phyloP scores from a whole-genome alignment of 2,113 vertebrate species.

The Rhegmatorhina hoffmannsi region DNA sequence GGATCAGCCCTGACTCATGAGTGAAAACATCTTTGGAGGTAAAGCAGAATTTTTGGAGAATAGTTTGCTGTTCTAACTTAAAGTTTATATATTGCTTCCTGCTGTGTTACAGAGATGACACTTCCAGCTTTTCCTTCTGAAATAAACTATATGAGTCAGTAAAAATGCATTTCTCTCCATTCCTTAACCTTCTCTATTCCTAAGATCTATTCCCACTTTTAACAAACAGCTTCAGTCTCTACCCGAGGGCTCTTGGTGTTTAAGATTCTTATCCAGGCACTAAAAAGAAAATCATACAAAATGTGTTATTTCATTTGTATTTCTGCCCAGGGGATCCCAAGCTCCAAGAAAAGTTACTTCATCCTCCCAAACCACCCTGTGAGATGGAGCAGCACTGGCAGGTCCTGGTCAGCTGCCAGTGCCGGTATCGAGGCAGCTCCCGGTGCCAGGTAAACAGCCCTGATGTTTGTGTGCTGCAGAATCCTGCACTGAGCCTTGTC shows the following conservation, averaged over 20 bases:
- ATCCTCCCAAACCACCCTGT: not conserved
- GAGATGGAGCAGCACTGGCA: not conserved
- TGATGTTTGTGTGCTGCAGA: accelerated
- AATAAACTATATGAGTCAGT: not conserved
- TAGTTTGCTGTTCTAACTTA: conserved; percentile 12
- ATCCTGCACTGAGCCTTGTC: accelerated
- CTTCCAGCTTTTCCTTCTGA: conserved; percentile 18
- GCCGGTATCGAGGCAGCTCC: not conserved
- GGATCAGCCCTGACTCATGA: conserved; percentile 61
- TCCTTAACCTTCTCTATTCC: not conserved
- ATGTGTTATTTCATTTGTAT: not conserved
- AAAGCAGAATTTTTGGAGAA: conserved; percentile 37
- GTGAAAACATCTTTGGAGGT: conserved; percentile 57
- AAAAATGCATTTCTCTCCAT: not conserved
- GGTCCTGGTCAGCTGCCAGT: not conserved
- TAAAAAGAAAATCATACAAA: not conserved
- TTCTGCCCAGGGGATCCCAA: not conserved
- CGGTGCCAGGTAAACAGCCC: accelerated
- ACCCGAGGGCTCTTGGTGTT: not conserved
- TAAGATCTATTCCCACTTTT: not conserved
- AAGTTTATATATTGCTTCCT: conserved; percentile 59
- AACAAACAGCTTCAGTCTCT: not conserved
- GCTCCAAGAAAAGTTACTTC: conserved; percentile 12
- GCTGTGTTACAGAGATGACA: not conserved
- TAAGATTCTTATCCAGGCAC: conserved; percentile 22